Evolutionary conservation across 2,113 vertebrate species (phyloP).

Genomic region (Oxyura jamaicensis): DNA sequence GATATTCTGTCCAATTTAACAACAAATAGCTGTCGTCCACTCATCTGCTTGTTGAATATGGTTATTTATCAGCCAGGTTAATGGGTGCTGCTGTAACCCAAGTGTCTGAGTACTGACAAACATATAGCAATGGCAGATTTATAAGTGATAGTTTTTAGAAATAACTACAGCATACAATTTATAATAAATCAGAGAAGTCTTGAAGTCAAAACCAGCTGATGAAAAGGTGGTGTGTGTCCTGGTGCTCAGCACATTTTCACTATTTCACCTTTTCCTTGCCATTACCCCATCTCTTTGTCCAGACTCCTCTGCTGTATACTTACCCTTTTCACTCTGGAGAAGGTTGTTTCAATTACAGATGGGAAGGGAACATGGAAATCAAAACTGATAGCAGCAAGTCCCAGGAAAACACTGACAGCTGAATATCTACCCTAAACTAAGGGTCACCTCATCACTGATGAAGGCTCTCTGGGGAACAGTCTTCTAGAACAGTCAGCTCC

Average conservation of each 20-base stretch:
- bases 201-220: background rate
- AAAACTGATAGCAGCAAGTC: background rate
- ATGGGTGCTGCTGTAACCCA: background rate
- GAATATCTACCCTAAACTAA: background rate
- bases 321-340: background rate
- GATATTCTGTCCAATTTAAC: background rate
- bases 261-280: background rate
- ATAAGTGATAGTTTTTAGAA: background rate
- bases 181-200: background rate
- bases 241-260: background rate
- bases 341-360: background rate
- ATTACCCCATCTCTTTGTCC: background rate
- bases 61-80: background rate
- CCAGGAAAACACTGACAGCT: accelerated
- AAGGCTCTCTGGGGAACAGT: background rate
- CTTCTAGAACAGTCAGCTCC: background rate
- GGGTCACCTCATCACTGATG: background rate
- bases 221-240: background rate
- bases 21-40: background rate
- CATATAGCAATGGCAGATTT: background rate
- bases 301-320: background rate
- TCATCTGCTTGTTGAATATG: background rate
- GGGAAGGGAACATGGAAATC: background rate
- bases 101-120: background rate
- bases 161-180: background rate